Percentiles rank a stretch among this genome's conserved stretches.
Conservation (phyloP, 2,113 vertebrate species). For the human (Homo sapiens) region GRCh38 chr15:98684001-98684500, state of each 20-base stretch:
- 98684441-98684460: constrained; percentile 39
- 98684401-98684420: not conserved
- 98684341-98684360: not conserved
- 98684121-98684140: constrained; percentile 65
- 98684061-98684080: constrained; percentile 75
- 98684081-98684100: constrained; percentile 63
- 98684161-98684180: constrained; percentile 66
- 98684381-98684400: constrained; percentile 42
- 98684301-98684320: constrained; percentile 66
- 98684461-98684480: not conserved
- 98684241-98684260: constrained; percentile 72
- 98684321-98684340: constrained; percentile 70
- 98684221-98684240: constrained; percentile 79
- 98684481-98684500: not conserved
- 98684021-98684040: constrained; percentile 42
- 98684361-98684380: not conserved
- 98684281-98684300: constrained; percentile 74
- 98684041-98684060: constrained; percentile 49
- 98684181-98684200: constrained; percentile 70
- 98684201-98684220: constrained; percentile 79
- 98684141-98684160: constrained; percentile 73
- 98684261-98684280: constrained; percentile 74
- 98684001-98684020: not conserved
- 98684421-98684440: not conserved
- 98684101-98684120: constrained; percentile 53